Evolutionary conservation across 2,113 vertebrate genomes (phyloP).

Genomic region (Takifugu flavidus): DNA sequence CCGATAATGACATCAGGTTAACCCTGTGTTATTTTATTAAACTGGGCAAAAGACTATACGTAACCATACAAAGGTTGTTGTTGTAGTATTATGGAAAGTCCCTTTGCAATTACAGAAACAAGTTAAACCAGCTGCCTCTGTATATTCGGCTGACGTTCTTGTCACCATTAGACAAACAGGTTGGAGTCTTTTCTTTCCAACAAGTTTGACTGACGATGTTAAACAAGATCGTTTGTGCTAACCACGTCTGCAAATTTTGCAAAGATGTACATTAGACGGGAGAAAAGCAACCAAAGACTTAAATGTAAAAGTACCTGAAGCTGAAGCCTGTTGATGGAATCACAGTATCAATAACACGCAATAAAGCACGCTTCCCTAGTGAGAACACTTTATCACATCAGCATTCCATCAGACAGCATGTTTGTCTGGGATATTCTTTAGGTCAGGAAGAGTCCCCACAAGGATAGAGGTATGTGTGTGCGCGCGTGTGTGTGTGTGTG

Average conservation of each 20-base stretch:
- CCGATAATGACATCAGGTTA: too few species aligned
- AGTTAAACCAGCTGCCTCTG: neutral
- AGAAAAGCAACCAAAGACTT: too few species aligned
- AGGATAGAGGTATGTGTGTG: too few species aligned
- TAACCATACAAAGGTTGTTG: too few species aligned
- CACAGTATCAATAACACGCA: neutral
- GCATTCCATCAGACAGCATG: neutral
- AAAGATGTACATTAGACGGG: too few species aligned
- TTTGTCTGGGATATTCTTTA: neutral
- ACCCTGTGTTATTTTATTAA: too few species aligned
- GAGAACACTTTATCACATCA: neutral
- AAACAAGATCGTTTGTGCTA: neutral
- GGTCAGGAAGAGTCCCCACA: neutral
- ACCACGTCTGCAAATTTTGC: too few species aligned
- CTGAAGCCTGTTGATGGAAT: too few species aligned
- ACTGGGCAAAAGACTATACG: too few species aligned
- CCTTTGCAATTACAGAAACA: neutral
- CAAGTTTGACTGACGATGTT: constrained; percentile 4
- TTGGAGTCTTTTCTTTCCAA: constrained; percentile 15
- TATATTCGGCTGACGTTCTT: neutral
- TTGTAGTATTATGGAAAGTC: too few species aligned
- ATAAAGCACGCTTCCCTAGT: neutral
- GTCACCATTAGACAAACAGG: constrained; percentile 22
- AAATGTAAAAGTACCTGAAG: too few species aligned
- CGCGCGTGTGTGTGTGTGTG: too few species aligned